Conservation (phyloP, 37 sponge, comb jelly and placozoan genomes). For the Aphrocallistes beatrix region DNA sequence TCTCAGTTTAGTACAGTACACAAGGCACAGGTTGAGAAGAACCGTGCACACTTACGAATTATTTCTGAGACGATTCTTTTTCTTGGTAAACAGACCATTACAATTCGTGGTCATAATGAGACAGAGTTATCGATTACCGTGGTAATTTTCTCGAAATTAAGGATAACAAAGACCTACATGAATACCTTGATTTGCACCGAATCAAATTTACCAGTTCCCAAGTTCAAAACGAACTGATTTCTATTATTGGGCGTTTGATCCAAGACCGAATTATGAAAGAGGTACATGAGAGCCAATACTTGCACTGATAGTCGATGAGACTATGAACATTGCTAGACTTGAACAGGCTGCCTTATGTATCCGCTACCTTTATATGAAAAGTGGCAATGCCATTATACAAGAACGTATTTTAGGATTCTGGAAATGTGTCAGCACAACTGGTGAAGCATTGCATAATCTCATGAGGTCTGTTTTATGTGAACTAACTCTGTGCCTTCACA, state of each 20-base stretch:
- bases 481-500: not conserved
- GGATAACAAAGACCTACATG: not conserved
- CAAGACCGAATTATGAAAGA: not conserved
- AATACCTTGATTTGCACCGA: not conserved
- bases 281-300: not conserved
- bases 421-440: no score
- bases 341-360: not conserved
- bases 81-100: not conserved
- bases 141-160: not conserved
- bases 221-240: not conserved
- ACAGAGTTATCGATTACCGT: not conserved
- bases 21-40: not conserved
- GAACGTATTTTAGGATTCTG: not conserved
- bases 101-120: not conserved
- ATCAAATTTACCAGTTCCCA: not conserved
- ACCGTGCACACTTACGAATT: not conserved
- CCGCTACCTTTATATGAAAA: not conserved
- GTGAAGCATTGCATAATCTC: no score
- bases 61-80: not conserved
- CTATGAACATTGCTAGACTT: no score
- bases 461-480: not conserved
- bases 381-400: not conserved
- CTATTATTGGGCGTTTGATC: not conserved
- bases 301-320: no score
- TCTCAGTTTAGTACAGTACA: not conserved